Conservation (phyloP, 2,113 vertebrate species). For the Henicopernis longicauda region DNA sequence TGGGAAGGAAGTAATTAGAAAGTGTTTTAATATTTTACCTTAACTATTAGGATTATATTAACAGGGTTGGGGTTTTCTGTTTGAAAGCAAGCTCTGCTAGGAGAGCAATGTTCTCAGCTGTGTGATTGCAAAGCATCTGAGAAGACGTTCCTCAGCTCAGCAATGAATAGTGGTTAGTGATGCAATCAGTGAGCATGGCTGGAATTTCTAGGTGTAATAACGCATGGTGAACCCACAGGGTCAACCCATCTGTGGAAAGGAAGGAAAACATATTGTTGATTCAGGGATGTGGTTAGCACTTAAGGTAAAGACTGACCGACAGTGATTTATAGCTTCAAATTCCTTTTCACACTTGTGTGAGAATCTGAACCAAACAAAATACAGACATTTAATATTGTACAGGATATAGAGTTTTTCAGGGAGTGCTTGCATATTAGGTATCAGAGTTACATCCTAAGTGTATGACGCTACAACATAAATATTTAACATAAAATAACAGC, state of each 20-base stretch:
- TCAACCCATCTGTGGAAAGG: slow-evolving; percentile 48
- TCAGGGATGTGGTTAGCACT: slow-evolving; percentile 68
- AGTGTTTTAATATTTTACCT: slow-evolving; percentile 52
- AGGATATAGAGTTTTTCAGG: slow-evolving; percentile 54
- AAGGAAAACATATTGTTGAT: slow-evolving; percentile 65
- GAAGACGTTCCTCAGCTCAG: neutral
- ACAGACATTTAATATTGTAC: slow-evolving; percentile 54
- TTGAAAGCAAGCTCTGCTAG: neutral
- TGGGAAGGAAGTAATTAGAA: slow-evolving; percentile 66
- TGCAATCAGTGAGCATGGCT: slow-evolving; percentile 2
- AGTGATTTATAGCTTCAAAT: slow-evolving; percentile 66
- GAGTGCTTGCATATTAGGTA: slow-evolving; percentile 9
- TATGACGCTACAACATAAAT: neutral
- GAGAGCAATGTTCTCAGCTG: slow-evolving; percentile 10
- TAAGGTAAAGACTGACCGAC: slow-evolving; percentile 48
- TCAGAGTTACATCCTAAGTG: slow-evolving; percentile 25
- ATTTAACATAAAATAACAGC: slow-evolving; percentile 21
- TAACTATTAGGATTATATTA: slow-evolving; percentile 46
- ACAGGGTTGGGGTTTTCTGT: neutral
- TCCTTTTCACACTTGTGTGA: slow-evolving; percentile 63
- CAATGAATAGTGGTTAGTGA: slow-evolving; percentile 16
- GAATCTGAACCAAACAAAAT: slow-evolving; percentile 66
- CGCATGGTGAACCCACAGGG: neutral
- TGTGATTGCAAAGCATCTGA: neutral
- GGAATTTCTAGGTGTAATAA: slow-evolving; percentile 57